Evolutionary conservation across 1,140 invertebrate genomes (phyloP).

Genomic region (Venturia canescens): DNA sequence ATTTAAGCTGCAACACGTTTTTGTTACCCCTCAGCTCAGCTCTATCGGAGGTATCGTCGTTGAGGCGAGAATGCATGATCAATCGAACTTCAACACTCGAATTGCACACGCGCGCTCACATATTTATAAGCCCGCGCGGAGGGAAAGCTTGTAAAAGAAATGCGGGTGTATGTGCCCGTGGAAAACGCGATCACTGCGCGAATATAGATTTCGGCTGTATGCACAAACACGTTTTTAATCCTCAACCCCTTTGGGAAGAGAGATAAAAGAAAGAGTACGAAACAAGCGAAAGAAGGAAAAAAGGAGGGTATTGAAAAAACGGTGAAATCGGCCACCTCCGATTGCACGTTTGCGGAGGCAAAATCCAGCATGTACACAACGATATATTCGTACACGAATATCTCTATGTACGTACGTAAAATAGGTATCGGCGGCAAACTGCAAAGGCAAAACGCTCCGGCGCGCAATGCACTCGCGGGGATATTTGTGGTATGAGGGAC

Average conservation of each 20-base stretch:
- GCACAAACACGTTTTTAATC: conserved; percentile 17
- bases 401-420: background rate
- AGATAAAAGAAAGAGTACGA: no score
- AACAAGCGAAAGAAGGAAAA: conserved; percentile 6
- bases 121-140: background rate
- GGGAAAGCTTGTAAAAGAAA: background rate
- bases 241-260: background rate
- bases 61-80: conserved; percentile 55
- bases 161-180: background rate
- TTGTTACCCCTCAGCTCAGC: background rate
- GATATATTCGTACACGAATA: no score
- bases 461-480: conserved; percentile 27
- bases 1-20: background rate
- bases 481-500: conserved; percentile 10
- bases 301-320: background rate
- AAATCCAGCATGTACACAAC: conserved; percentile 43
- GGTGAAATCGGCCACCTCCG: background rate
- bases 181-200: background rate
- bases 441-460: conserved; percentile 25
- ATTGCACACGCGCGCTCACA: background rate
- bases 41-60: conserved; percentile 40
- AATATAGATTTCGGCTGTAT: background rate
- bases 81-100: conserved; percentile 58
- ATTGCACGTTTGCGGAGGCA: conserved; percentile 6
- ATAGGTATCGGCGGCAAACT: conserved; percentile 27